Base-by-base conservation (phyloP, 2,888 invertebrate genomes). In the Chymomyza fuscimana region DNA sequence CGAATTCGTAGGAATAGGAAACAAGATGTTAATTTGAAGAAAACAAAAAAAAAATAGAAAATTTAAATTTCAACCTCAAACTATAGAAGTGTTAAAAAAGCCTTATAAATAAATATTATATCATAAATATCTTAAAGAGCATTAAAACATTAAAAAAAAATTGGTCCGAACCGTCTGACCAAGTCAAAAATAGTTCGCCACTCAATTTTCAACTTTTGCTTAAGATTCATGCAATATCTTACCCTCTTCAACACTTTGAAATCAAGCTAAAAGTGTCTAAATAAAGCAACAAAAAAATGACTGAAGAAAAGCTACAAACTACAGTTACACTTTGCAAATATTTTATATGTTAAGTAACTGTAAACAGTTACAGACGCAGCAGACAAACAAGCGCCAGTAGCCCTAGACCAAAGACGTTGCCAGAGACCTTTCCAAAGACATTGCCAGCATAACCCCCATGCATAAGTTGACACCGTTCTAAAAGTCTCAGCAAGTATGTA, bases 291-390 rank as follows among this genome's bases (percentile, higher is more conserved):
- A 25, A 25, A 25, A 32, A 32, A 32, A 32, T 32, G 9, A 1
- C 32, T 10, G 56, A 52, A 46, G 16, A 52, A n/a, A 54, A 32
- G 40, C 22, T 12, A 46, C 56, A 6, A 15, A 63, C 65, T 46
- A 22, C 58, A 50, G 32, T 51, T 65, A 67, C 66, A 67, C 56
- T 9, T 66, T 78, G 80, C 72, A 82, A 84, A 84, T 86, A 80
- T 86, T 85, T 85, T 79, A 73, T 76, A 74, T 76, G 80, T 72
- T 84, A 82, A 88, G 87, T 81, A 82, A 86, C 80, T 80, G 85
- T 80, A 82, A 89, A 81, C 78, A 77, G 74, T 67, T 61, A 62
- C 29, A 46, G 19, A 32, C 62, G 19, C 50, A 25, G 40, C 59
- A 58, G 62, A 54, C 16, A 54, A 15, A 36, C 52, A 73, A 68